A percentile compares a stretch with the other conserved stretches of the same genome.
These are phyloP conservation scores for Sebastolobus altivelis DNA, from an alignment of 2,797 vertebrate species.

Conservation along the genomic window DNA sequence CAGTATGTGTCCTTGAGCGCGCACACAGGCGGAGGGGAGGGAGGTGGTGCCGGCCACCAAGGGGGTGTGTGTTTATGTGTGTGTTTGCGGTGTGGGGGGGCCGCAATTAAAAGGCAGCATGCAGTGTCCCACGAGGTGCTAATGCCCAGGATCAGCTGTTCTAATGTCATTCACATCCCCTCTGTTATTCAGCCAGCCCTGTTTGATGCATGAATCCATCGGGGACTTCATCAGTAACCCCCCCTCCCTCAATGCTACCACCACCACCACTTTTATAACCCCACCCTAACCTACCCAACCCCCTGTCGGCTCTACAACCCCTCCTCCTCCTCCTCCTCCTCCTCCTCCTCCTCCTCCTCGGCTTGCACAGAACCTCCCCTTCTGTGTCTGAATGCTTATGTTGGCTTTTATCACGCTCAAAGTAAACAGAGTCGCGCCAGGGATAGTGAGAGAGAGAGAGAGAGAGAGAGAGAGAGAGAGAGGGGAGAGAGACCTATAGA, in stretches of 20 bases:
- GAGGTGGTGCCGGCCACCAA: slow-evolving; percentile 39
- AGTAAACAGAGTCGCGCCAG: slow-evolving; percentile 83
- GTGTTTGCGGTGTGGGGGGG: slow-evolving; percentile 46
- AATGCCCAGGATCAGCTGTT: slow-evolving; percentile 88
- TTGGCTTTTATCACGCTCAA: slow-evolving; percentile 84
- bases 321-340: slow-evolving; percentile 49
- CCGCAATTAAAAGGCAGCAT: slow-evolving; percentile 80
- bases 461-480: slow-evolving; percentile 43
- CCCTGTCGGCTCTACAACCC: slow-evolving; percentile 64
- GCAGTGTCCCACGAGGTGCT: slow-evolving; percentile 75
- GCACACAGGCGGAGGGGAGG: not conserved
- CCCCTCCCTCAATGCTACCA: slow-evolving; percentile 50
- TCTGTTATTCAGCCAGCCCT: slow-evolving; percentile 83
- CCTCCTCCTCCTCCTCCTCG: slow-evolving; percentile 59
- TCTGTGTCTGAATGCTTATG: slow-evolving; percentile 84
- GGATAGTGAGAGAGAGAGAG: slow-evolving; percentile 62
- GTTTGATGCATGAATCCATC: slow-evolving; percentile 77
- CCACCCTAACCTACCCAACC: slow-evolving; percentile 73
- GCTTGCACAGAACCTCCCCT: slow-evolving; percentile 81
- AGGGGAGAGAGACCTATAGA: slow-evolving; percentile 21
- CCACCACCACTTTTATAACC: slow-evolving; percentile 65
- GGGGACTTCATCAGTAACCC: slow-evolving; percentile 71
- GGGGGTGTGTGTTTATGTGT: slow-evolving; percentile 42
- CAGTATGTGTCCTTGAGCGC: slow-evolving; percentile 64
- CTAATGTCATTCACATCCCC: slow-evolving; percentile 88